Evolutionary conservation across 2,113 vertebrate genomes (phyloP), one percentile per base, ranked within the genome.

Genomic region (Pungitius pungitius): DNA sequence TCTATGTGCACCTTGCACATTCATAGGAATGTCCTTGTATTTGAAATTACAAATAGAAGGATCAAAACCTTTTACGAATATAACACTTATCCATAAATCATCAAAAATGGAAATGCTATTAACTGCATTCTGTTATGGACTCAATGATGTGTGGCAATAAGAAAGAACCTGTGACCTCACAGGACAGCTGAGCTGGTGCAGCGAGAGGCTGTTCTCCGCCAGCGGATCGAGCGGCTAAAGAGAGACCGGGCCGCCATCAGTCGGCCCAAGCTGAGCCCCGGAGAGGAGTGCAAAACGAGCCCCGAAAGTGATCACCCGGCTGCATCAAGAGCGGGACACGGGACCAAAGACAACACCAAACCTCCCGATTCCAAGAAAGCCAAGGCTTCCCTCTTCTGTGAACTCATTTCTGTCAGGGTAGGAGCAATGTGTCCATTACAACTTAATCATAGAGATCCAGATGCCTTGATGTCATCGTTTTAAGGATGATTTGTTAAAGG

Each of bases 391-490:
- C 87, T 96, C 73, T 90, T 96, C 82, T 89, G 85, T 75, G 95
- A 96, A 20, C 74, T 98, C 55, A 87, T 88, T 2, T 85, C 82
- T 56, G 93, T 94, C 82, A 94, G 95, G 95, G 97, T 98, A 90
- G 63, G 70, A 77, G 22, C 20, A 33, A 22, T 24, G 20, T 33
- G 10, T 43, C 20, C n/a, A n/a, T 42, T 2, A 24, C 18, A 55
- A 20, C 8, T 22, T 3, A 17, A 15, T 35, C 33, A 15, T 43
- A 43, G 42, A 43, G 12, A 43, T 35, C 30, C 2, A 3, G 30
- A 30, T 69, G 26, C 24, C 9, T 9, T 4, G 33, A 58, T 69
- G 20, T 45, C 12, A 45, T 22, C 15, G 13, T 24, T 26, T 17
- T 45, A 15, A 40, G 27, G 22, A 6, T 56, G 2, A 40, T 22